Conservation (phyloP, 2,797 vertebrate species). For the Mormyrops attenuatus region DNA sequence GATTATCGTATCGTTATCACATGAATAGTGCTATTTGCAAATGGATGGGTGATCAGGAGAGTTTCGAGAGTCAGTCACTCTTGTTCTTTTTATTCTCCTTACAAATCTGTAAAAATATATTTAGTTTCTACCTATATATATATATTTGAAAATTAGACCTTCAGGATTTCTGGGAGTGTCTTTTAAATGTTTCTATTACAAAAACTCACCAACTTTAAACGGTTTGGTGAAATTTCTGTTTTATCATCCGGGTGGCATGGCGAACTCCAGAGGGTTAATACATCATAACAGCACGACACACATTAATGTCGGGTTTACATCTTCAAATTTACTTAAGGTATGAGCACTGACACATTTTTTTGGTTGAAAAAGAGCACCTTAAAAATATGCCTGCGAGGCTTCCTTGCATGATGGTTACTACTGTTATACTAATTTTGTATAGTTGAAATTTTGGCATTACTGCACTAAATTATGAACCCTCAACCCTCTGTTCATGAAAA, state of each 20-base stretch:
- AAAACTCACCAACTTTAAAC: not conserved
- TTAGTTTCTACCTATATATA: not conserved
- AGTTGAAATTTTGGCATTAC: not conserved
- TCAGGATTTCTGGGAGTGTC: not conserved
- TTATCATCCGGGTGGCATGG: not conserved
- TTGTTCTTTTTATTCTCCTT: not conserved
- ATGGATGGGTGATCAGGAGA: not conserved
- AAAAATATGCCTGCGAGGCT: not conserved
- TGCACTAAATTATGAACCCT: not conserved
- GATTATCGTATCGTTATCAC: not conserved
- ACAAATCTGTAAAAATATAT: not conserved
- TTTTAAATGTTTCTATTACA: not conserved
- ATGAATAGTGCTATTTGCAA: not conserved
- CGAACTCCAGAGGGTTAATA: not conserved
- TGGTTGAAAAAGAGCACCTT: not conserved
- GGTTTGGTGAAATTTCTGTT: not conserved
- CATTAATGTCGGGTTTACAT: not conserved
- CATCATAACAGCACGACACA: not conserved
- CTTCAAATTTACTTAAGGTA: not conserved
- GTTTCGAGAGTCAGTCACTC: not conserved
- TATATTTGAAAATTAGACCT: not conserved
- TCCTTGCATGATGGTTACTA: not conserved
- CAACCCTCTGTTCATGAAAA: not conserved
- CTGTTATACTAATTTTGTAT: not conserved
- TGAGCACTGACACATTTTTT: not conserved